Evolutionary conservation across 1,140 invertebrate species (phyloP), one percentile per base, ranked within the genome.

Genomic region (Lanistes nyassanus): DNA sequence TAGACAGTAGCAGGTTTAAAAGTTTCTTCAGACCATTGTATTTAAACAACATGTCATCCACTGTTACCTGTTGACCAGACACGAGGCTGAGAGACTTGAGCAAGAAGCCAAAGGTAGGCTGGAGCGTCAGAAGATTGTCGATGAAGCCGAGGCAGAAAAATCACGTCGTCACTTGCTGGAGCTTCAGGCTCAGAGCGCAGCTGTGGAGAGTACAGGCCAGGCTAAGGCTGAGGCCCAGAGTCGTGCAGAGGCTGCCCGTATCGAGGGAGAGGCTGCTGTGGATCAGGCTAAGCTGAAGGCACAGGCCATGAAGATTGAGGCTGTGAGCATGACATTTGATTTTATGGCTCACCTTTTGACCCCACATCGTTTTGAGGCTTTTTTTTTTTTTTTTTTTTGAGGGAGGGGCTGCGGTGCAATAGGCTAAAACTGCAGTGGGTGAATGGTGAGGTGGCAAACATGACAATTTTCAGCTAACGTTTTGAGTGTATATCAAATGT

Each of bases 11-110:
- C n/a, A n/a, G n/a, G n/a, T n/a, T n/a, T n/a, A n/a, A n/a, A n/a
- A n/a, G n/a, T 47, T 47, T 47, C 42, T 47, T 47, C 19, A 47
- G 19, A 2, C 19, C 5, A 3, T 47, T 9, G 5, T 47, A 47
- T 47, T 47, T 9, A 47, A 47, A 47, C 0, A 47, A 6, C 9
- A 47, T 34, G 11, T 62, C 1, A 62, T 62, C 31, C 58, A n/a
- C 36, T 66, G 21, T 37, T 31, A 23, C 21, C 11, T 36, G 19
- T 37, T 31, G 9, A 36, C n/a, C 67, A 90, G 90, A 77, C 90
- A 91, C 81, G 91, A 91, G 82, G 91, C 91, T 16, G 90, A 91
- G 79, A 79, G 91, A 60, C 77, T 91, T n/a, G 91, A 91, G 81
- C 91, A 91, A 76, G 90, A 91, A 78, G 91, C 91, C 31, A 88